phyloP scores from a whole-genome alignment of 2,888 invertebrate genomes.

The Entomobrya multifasciata region DNA sequence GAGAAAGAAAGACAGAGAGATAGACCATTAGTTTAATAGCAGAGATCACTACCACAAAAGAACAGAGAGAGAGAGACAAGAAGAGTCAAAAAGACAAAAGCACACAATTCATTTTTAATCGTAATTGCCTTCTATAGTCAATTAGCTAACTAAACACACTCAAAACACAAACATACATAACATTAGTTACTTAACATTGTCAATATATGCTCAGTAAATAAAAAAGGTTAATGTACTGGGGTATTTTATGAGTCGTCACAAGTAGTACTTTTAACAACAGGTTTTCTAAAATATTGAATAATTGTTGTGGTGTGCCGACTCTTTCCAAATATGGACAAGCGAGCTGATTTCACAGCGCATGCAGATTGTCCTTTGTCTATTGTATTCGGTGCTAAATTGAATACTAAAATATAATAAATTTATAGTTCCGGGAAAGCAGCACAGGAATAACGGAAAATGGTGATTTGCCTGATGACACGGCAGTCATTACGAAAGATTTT shows the following conservation, averaged over 20 bases:
- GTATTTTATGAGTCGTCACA: not conserved
- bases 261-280: too few relatives aligned
- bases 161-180: not conserved
- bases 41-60: too few relatives aligned
- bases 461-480: constrained; percentile 76
- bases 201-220: not conserved
- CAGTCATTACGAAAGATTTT: constrained; percentile 76
- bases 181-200: too few relatives aligned
- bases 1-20: not conserved
- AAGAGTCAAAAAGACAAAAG: not conserved
- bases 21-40: too few relatives aligned
- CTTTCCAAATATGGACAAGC: too few relatives aligned
- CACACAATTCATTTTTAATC: constrained; percentile 42
- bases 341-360: too few relatives aligned
- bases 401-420: too few relatives aligned
- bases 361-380: not conserved
- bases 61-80: too few relatives aligned
- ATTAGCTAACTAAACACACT: constrained; percentile 31
- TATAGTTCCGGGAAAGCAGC: constrained; percentile 71
- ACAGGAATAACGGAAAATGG: constrained; percentile 77
- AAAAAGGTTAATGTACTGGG: not conserved
- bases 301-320: too few relatives aligned
- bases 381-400: too few relatives aligned
- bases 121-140: not conserved
- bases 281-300: not conserved